Base-by-base conservation (phyloP, 92 coral and sea anemone species). In the Muricea muricata region DNA sequence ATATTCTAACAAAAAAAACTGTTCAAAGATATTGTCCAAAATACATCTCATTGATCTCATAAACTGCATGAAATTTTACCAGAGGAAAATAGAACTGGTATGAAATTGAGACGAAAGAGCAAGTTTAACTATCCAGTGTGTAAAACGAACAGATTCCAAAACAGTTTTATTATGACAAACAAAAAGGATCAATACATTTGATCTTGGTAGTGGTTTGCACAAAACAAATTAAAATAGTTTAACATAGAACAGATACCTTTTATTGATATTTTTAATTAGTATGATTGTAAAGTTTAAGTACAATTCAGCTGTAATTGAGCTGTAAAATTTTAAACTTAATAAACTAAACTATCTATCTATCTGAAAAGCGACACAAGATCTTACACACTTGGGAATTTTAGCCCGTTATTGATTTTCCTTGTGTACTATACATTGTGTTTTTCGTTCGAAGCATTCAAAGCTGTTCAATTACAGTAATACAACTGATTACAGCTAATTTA, bases 111-210 rank as follows among this genome's bases (percentile, higher is more conserved):
- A 61, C 26, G 69, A 2, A 61, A 61, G 69, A 17, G 26, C 69
- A 61, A 13, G 69, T 61, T 61, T 24, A 61, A 61, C 42, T 61
- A 24, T 61, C 69, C 69, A 61, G 69, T 61, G 69, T 61, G 69
- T 61, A 61, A 61, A 61, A 61, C 30, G 69, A 24, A 61, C 69
- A 61, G 69, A 61, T 61, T 61, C 31, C 69, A 61, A 61, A 61
- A 61, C 15, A 61, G 69, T 61, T 61, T 61, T 24, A 17, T 61
- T 23, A 61, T 61, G 69, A 12, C 69, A 61, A 61, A 61, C 25
- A 33, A 12, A 61, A 65, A 25, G 20, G 37, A 65, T 3, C 32
- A 23, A 24, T 65, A 24, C 72, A 23, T 24, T 28, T 23, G 7
- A 29, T 28, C 72, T 25, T 17, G 14, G 14, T 45, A 8, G 50